Evolutionary conservation across 1,140 invertebrate species (phyloP), one percentile per base, ranked within the genome.

Genomic region (Bombyx mandarina): DNA sequence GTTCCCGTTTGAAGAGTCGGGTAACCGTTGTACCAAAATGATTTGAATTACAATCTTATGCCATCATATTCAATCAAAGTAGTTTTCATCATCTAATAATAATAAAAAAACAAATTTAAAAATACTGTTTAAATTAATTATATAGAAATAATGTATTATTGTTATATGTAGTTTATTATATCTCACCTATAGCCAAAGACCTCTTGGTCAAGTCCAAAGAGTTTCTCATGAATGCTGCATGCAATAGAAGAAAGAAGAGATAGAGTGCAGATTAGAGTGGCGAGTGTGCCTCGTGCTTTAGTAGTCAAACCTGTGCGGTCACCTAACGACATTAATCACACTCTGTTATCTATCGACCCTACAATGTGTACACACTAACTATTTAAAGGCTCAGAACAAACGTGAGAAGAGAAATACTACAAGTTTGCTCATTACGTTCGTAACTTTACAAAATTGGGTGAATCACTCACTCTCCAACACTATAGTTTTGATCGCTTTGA

Each of bases 171-270:
- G 45, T 48, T 55, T 7, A 59, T 58, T 68, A 56, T 53, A 68
- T 77, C 89, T 91, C 91, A 93, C 92, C 92, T 92, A 90, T 90
- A 91, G 86, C 91, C 90, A 89, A 89, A 93, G 69, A 91, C 91
- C 83, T 93, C 91, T 88, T 92, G 90, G 74, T 90, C 91, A 82
- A 93, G 90, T 89, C 92, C 92, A 90, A 93, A 93, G 66, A 93
- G 89, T 87, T 91, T 90, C 84, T 93, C 91, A 88, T 91, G 90
- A 85, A 92, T 90, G 91, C 92, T 93, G 91, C 90, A 91, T 92
- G 91, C 91, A 90, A 88, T 78, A 77, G 73, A 86, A 82, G 73
- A 82, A 62, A 75, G 74, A 71, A 76, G 63, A 77, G 61, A 78
- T 77, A 84, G 80, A 82, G 82, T 85, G 83, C 83, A 77, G 66